Base-by-base conservation (phyloP, 1,140 invertebrate genomes). In the Eriosoma lanigerum region DNA sequence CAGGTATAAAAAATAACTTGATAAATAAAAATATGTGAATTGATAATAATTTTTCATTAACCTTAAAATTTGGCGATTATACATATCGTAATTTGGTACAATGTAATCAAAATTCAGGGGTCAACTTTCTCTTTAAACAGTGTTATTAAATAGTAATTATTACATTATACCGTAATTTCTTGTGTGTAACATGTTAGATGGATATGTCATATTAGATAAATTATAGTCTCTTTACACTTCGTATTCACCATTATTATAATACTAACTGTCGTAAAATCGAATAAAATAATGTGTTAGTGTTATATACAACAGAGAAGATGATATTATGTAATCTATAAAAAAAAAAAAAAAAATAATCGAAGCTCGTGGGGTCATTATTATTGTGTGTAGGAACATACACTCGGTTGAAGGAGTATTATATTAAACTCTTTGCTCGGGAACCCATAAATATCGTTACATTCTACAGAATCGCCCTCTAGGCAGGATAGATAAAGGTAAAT, bases 401-500 rank as follows among this genome's bases (percentile, higher is more conserved):
- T n/a, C 38, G 29, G 32, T 64, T 13, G n/a, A 64, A 29, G 32
- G 29, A 19, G 29, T 44, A 64, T 64, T 38, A 21, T 64, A 64
- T 64, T 38, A 64, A 64, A 64, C 32, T 64, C 62, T 38, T 64
- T 29, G 10, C 12, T 13, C 29, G 19, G 38, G 38, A 64, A 1
- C 62, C 19, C 62, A 64, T 64, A 64, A 64, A 64, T 64, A 64
- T 64, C 29, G 60, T 62, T 62, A 38, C 60, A 62, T 62, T 62
- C 29, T 26, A 24, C 26, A 62, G 60, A 32, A 64, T 64, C 38
- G 62, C 32, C 62, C 62, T 64, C 62, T 13, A 64, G 62, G 62
- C 62, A 64, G 62, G 19, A 64, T 38, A 64, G 62, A 64, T 64
- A 64, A 64, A 64, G 62, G 62, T 64, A 64, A 64, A 64, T 64